Conservation (phyloP, 2,888 invertebrate species). For the Ichneumoninae sp. region DNA sequence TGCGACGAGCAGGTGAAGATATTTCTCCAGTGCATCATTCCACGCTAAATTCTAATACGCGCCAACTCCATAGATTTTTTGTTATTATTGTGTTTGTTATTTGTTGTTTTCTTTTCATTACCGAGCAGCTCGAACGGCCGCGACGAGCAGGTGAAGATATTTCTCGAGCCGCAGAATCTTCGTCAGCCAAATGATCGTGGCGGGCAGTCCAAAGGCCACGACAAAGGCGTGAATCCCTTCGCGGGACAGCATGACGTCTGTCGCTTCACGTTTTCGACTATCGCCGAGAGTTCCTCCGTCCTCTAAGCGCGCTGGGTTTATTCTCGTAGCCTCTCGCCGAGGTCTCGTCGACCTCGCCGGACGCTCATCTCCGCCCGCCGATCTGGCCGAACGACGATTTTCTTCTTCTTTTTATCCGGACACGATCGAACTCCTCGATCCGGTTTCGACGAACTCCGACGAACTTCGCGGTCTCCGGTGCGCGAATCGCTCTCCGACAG, state of each 20-base stretch:
- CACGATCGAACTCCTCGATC: neutral
- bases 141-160: constrained; percentile 38
- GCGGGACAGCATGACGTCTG: constrained; percentile 63
- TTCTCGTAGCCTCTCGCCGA: constrained; percentile 69
- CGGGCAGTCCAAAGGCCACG: constrained; percentile 60
- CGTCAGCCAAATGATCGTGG: constrained; percentile 46
- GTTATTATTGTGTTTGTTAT: neutral
- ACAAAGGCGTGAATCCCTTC: constrained; percentile 64
- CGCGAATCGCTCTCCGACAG: neutral
- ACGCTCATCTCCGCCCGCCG: constrained; percentile 45
- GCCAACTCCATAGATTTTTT: neutral
- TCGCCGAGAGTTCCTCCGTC: constrained; percentile 13
- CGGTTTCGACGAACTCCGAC: neutral
- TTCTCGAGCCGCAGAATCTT: constrained; percentile 50
- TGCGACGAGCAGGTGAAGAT: too few species aligned
- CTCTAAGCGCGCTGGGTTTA: constrained; percentile 57
- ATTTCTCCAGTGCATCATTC: too few species aligned
- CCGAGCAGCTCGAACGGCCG: neutral
- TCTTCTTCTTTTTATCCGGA: constrained; percentile 7
- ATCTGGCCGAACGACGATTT: constrained; percentile 23
- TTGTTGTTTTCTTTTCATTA: neutral
- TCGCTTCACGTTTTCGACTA: constrained; percentile 22
- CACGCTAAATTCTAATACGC: neutral
- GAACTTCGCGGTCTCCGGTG: neutral
- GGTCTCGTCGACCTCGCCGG: constrained; percentile 70